These are phyloP conservation scores for Saccopteryx bilineata DNA, from an alignment of 2,113 vertebrate species.

Conservation along the genomic window DNA sequence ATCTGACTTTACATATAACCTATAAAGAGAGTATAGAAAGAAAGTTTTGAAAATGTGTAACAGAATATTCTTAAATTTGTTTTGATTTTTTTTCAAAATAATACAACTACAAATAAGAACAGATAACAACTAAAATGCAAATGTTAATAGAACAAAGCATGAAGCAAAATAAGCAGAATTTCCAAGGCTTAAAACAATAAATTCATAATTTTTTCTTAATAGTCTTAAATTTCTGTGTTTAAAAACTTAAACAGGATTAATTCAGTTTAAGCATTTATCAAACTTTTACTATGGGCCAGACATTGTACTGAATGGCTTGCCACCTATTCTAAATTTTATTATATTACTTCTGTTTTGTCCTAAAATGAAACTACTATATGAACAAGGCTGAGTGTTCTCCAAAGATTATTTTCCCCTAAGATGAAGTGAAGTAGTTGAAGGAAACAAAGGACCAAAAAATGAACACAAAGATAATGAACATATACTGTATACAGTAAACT, in stretches of 20 bases:
- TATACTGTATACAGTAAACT: constrained; percentile 15
- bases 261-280: constrained; percentile 37
- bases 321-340: constrained; percentile 36
- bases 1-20: constrained; percentile 99
- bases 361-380: constrained; percentile 58
- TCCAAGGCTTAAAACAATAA: constrained; percentile 46
- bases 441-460: background rate
- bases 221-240: constrained; percentile 52
- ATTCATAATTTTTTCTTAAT: constrained; percentile 31
- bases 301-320: background rate
- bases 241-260: constrained; percentile 32
- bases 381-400: constrained; percentile 5
- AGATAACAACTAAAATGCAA: constrained; percentile 33
- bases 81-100: constrained; percentile 65
- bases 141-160: constrained; percentile 25
- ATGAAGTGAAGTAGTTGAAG: constrained; percentile 31
- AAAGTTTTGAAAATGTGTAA: constrained; percentile 67
- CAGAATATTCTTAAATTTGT: constrained; percentile 35
- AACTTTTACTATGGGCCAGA: constrained; percentile 49
- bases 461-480: constrained; percentile 33
- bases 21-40: constrained; percentile 82
- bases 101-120: constrained; percentile 40
- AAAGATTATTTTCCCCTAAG: constrained; percentile 33
- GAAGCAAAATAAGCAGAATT: constrained; percentile 23
- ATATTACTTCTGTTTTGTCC: constrained; percentile 9